phyloP scores from a whole-genome alignment of 2,888 invertebrate species.

The Tenthredo livida region DNA sequence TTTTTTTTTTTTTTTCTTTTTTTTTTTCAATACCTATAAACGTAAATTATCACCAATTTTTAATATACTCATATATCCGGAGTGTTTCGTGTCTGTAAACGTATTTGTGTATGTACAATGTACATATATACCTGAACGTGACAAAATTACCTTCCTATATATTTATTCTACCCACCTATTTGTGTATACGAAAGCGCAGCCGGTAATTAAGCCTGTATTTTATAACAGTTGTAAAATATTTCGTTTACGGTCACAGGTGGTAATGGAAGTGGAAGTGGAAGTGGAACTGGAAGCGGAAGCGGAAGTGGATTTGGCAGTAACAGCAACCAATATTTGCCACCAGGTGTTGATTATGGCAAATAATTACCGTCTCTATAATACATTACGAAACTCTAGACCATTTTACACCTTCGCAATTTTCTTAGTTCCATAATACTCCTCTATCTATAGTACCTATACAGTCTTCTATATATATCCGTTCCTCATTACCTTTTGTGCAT shows the following conservation, averaged over 20 bases:
- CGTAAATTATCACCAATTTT: not conserved
- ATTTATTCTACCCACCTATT: not conserved
- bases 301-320: constrained; percentile 55
- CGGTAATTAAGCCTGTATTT: constrained; percentile 27
- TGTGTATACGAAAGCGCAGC: not conserved
- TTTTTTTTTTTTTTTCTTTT: not conserved
- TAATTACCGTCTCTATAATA: constrained; percentile 60
- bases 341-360: constrained; percentile 72
- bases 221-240: constrained; percentile 57
- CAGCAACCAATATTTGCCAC: constrained; percentile 74
- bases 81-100: not conserved
- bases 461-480: not conserved
- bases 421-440: not conserved
- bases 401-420: not conserved
- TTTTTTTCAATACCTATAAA: not conserved
- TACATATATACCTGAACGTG: not conserved
- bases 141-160: not conserved
- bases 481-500: not conserved
- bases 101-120: not conserved
- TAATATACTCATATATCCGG: not conserved
- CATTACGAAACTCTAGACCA: not conserved
- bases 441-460: not conserved
- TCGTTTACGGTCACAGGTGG: constrained; percentile 56
- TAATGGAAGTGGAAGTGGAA: not conserved
- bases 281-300: not conserved